Evolutionary conservation across 2,888 invertebrate species (phyloP), one percentile per base, ranked within the genome.

Genomic region (Apamea epomidion): DNA sequence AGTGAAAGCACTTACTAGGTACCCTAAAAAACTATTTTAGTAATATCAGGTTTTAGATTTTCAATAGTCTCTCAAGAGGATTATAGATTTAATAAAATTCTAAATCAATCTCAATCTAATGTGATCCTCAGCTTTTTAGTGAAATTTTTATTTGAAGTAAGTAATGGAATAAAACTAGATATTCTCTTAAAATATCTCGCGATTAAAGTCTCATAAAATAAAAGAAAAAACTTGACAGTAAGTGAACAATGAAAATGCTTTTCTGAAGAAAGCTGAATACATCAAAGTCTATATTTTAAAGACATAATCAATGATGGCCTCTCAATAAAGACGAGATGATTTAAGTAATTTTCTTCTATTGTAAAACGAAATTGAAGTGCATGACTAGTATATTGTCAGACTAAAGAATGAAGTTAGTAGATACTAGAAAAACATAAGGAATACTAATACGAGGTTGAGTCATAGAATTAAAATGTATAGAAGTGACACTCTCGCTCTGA

Each of bases 391-490:
- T 60, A 58, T 45, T 42, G 68, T 76, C 29, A 62, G 18, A 32
- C 29, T n/a, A 25, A 81, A 74, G 68, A 69, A 85, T 67, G 42
- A 68, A 80, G 48, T 64, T 51, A 73, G 58, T 78, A 5, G 60
- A 71, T 69, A 76, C 42, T 87, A 62, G 74, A 68, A 74, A 77
- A 77, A 79, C 62, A 65, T 62, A 48, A 65, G 18, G 73, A 83
- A 83, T 82, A 79, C 82, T 74, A 84, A 87, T 71, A 83, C 79
- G 80, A 78, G 76, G 80, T 79, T 74, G 71, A 81, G 81, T 76
- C 68, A 69, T 48, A 54, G 76, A 62, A 29, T 54, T 54, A 1
- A 6, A 54, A 76, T 54, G 10, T 54, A 60, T 75, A 69, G 83
- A 83, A 51, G 32, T 7, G 58, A 65, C 32, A 32, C 4, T 48